phyloP scores from a whole-genome alignment of 2,888 invertebrate species.

The Anoplius nigerrimus region DNA sequence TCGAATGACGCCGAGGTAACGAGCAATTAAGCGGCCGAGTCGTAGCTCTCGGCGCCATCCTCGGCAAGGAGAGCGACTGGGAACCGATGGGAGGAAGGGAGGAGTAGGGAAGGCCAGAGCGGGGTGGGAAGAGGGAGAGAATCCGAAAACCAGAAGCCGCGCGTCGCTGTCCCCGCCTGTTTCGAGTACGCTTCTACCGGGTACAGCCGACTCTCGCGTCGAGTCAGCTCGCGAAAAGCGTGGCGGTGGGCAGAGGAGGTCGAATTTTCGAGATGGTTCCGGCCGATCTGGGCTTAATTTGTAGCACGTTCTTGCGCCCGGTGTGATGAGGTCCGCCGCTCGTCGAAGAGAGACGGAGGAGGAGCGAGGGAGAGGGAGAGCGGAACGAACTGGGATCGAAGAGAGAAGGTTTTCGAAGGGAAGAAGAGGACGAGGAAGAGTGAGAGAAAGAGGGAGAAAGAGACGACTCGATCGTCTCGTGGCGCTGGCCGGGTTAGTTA shows the following conservation, averaged over 20 bases:
- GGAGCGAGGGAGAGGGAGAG: too few relatives aligned
- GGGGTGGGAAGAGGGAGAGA: background rate
- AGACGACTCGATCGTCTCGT: constrained; percentile 37
- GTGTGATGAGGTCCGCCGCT: constrained; percentile 59
- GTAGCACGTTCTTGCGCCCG: constrained; percentile 72
- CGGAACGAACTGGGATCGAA: background rate
- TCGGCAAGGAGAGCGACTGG: background rate
- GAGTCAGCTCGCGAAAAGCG: background rate
- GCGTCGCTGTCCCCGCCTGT: background rate
- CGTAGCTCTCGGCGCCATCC: too few relatives aligned
- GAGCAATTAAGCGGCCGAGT: too few relatives aligned
- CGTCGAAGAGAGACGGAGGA: too few relatives aligned
- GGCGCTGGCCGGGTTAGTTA: constrained; percentile 59
- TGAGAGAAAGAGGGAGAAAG: background rate
- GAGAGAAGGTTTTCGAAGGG: too few relatives aligned
- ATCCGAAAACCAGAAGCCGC: background rate
- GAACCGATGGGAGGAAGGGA: background rate
- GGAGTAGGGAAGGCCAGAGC: background rate
- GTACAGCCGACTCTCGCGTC: constrained; percentile 6
- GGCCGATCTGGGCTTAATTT: constrained; percentile 71
- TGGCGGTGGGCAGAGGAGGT: constrained; percentile 8
- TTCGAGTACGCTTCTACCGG: background rate
- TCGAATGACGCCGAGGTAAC: too few relatives aligned
- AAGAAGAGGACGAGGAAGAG: background rate
- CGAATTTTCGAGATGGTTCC: constrained; percentile 70